These are phyloP conservation scores for Lycopodina hypogea DNA, from an alignment of 37 sponge, comb jelly and placozoan species.

Conservation along the genomic window DNA sequence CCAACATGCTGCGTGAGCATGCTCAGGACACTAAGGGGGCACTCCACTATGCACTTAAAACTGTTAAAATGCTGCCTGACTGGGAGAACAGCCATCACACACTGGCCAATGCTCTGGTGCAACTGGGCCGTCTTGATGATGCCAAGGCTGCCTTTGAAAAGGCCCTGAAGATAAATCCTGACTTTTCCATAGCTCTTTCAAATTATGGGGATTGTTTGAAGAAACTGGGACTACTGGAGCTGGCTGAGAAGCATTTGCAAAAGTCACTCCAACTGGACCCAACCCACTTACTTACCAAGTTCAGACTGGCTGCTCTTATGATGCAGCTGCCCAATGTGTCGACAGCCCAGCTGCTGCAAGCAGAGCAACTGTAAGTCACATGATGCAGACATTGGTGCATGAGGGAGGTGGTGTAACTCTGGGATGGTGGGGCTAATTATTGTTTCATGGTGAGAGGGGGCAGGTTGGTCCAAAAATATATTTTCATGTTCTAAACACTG, in stretches of 20 bases:
- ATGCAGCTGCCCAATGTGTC: not conserved
- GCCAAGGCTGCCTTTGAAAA: slow-evolving; percentile 14
- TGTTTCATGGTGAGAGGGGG: too few relatives aligned
- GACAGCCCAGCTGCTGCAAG: not conserved
- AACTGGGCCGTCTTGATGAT: slow-evolving; percentile 34
- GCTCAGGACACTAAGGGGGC: not conserved
- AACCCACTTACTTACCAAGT: slow-evolving; percentile 5
- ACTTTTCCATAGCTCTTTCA: slow-evolving; percentile 32
- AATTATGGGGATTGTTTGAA: slow-evolving; percentile 36
- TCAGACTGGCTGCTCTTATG: slow-evolving; percentile 9
- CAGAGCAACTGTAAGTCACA: not conserved
- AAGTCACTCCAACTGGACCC: slow-evolving; percentile 8
- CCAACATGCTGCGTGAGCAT: slow-evolving; percentile 65
- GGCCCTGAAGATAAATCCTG: slow-evolving; percentile 32
- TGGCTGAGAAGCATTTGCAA: slow-evolving; percentile 25
- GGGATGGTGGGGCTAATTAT: too few relatives aligned
- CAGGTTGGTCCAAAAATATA: too few relatives aligned
- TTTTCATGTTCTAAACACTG: too few relatives aligned
- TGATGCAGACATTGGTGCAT: too few relatives aligned
- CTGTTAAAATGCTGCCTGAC: slow-evolving; percentile 35
- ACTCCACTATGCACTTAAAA: slow-evolving; percentile 9
- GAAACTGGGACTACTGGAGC: slow-evolving; percentile 8
- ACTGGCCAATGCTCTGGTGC: slow-evolving; percentile 47
- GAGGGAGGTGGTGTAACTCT: too few relatives aligned
- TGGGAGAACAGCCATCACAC: slow-evolving; percentile 9